A percentile compares a stretch with the other conserved stretches of the same genome.
Evolutionary conservation across 2,113 vertebrate species (phyloP).

Genomic region (Arenaria interpres): DNA sequence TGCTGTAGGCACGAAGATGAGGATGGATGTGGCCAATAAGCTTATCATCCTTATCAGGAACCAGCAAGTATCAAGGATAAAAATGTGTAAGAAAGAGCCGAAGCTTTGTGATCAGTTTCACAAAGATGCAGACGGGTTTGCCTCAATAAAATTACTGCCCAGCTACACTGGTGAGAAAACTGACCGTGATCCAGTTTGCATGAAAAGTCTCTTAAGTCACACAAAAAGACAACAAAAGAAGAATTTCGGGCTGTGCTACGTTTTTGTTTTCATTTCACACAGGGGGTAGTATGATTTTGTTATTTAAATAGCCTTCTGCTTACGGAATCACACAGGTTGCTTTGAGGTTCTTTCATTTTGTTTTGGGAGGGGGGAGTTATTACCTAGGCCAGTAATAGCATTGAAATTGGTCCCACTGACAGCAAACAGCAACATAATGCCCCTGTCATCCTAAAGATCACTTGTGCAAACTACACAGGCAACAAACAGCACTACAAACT

Average conservation of each 20-base stretch:
- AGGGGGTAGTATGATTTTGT: not conserved
- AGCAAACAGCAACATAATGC: not conserved
- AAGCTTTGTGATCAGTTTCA: not conserved
- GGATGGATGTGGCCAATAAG: not conserved
- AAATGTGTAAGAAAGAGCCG: not conserved
- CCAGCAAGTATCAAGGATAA: not conserved
- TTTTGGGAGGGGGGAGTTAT: not conserved
- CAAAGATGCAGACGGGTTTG: not conserved
- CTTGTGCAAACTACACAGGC: not conserved
- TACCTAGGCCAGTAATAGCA: not conserved
- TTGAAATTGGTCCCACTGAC: not conserved
- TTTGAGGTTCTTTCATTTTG: not conserved
- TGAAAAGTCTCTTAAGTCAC: not conserved
- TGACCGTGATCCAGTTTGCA: not conserved
- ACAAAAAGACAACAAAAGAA: not conserved
- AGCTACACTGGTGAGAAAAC: not conserved
- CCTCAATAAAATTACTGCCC: not conserved
- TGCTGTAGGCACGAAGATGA: not conserved
- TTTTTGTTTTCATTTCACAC: not conserved
- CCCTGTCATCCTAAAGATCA: not conserved
- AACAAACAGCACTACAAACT: not conserved
- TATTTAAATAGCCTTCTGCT: not conserved
- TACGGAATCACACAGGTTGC: not conserved
- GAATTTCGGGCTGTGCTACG: not conserved
- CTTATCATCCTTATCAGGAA: not conserved